A percentile compares a stretch with the other conserved stretches of the same genome.
phyloP scores from a whole-genome alignment of 2,888 invertebrate genomes.

The Dastarcus helophoroides region DNA sequence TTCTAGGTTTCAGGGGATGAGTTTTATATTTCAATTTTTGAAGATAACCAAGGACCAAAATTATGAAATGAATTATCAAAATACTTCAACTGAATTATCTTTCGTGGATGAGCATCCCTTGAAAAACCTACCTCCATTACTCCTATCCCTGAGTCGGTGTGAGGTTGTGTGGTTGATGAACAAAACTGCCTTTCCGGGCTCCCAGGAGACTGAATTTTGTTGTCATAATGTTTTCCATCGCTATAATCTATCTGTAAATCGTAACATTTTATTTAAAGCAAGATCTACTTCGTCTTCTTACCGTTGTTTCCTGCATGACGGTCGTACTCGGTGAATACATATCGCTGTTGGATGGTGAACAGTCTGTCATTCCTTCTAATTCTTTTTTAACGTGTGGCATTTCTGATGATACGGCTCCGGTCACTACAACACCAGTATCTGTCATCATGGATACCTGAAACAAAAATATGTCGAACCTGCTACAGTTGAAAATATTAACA shows the following conservation, averaged over 20 bases:
- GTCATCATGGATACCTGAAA: conserved; percentile 64
- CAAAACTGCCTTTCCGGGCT: conserved; percentile 84
- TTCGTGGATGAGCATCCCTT: too few species aligned
- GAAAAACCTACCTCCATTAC: conserved; percentile 39
- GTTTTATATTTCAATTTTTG: too few species aligned
- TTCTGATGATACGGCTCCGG: conserved; percentile 19
- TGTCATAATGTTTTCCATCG: conserved; percentile 40
- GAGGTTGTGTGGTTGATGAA: conserved; percentile 72
- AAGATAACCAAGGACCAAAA: too few species aligned
- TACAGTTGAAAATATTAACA: too few species aligned
- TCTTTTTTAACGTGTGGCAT: conserved; percentile 44
- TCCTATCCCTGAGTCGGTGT: conserved; percentile 44
- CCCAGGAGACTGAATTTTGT: conserved; percentile 52
- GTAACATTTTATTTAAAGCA: neutral
- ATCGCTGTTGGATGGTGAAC: conserved; percentile 43
- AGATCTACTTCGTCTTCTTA: conserved; percentile 17
- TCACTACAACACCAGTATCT: conserved; percentile 34
- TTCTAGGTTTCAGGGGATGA: too few species aligned
- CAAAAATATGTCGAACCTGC: too few species aligned
- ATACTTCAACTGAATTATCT: too few species aligned
- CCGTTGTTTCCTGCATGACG: conserved; percentile 35
- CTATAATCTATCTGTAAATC: conserved; percentile 39
- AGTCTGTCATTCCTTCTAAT: conserved; percentile 40
- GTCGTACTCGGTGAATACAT: conserved; percentile 47
- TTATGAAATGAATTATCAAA: neutral